Evolutionary conservation across 1,140 invertebrate genomes (phyloP).

Genomic region (Lutraria rhynchaena): DNA sequence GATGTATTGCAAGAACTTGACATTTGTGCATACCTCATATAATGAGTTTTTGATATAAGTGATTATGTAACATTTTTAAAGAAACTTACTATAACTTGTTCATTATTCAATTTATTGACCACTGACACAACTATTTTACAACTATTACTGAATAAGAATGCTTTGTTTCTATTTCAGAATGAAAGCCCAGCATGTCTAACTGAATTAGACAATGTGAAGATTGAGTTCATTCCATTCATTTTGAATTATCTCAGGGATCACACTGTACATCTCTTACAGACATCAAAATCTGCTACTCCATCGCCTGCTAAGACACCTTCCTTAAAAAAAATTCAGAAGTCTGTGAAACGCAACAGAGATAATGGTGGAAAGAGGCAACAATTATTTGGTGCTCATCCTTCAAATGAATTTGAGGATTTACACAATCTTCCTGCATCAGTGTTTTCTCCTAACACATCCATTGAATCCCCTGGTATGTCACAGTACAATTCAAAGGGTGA

Average conservation of each 20-base stretch:
- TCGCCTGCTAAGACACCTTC: conserved; percentile 58
- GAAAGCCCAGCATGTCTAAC: conserved; percentile 3
- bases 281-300: conserved; percentile 50
- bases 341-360: conserved; percentile 23
- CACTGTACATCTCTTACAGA: conserved; percentile 54
- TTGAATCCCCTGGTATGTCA: conserved; percentile 39
- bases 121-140: no score
- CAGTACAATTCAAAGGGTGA: conserved; percentile 33
- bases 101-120: no score
- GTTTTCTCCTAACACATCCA: conserved; percentile 51
- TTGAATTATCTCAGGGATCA: conserved; percentile 56
- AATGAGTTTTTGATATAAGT: no score
- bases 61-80: no score
- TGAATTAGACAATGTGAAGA: conserved; percentile 39
- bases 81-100: no score
- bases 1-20: no score
- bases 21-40: no score
- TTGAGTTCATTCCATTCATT: conserved; percentile 57
- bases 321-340: conserved; percentile 51
- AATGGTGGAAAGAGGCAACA: conserved; percentile 38
- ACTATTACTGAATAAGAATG: no score
- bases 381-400: conserved; percentile 54
- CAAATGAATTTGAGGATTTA: conserved; percentile 44
- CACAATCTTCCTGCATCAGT: conserved; percentile 38
- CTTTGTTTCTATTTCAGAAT: conserved; percentile 18